Percentiles rank a stretch among this genome's conserved stretches.
phyloP scores from a whole-genome alignment of 64 coral and sea anemone genomes.

The Anthopleura sola region DNA sequence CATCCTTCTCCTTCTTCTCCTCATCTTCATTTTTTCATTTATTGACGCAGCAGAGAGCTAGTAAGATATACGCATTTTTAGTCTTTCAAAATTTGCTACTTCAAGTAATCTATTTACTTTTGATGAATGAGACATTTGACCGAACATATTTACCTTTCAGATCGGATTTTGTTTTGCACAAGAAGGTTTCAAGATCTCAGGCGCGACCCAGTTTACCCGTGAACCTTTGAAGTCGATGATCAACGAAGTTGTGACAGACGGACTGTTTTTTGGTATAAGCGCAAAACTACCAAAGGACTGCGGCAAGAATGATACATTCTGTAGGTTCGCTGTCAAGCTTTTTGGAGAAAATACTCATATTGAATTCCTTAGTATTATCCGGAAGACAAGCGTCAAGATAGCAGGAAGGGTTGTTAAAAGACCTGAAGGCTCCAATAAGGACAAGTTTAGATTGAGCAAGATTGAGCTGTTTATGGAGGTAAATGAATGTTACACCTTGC shows the following conservation, averaged over 20 bases:
- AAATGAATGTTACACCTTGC: no score
- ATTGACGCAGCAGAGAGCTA: no score
- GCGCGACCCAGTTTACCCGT: constrained; percentile 19
- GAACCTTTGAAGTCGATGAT: constrained; percentile 51
- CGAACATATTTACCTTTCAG: neutral
- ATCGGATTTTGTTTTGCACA: constrained; percentile 52
- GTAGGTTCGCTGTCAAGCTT: constrained; percentile 34
- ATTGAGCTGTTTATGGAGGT: constrained; percentile 77
- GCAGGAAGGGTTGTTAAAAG: neutral
- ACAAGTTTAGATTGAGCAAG: constrained; percentile 70
- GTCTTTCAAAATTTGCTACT: neutral
- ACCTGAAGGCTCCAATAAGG: constrained; percentile 52
- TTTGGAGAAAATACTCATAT: constrained; percentile 42
- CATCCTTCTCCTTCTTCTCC: neutral
- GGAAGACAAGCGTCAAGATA: constrained; percentile 25
- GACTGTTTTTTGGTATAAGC: constrained; percentile 31
- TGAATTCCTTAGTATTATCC: constrained; percentile 28
- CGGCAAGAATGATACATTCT: constrained; percentile 22
- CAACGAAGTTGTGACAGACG: constrained; percentile 36
- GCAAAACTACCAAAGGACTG: constrained; percentile 37
- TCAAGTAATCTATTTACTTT: neutral
- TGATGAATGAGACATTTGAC: neutral
- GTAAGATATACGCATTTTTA: no score
- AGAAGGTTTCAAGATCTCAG: constrained; percentile 50
- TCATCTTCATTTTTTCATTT: no score